Percentiles rank a stretch among this genome's conserved stretches.
Conservation (phyloP, 2,888 invertebrate species). For the Ennomos quercinarius region DNA sequence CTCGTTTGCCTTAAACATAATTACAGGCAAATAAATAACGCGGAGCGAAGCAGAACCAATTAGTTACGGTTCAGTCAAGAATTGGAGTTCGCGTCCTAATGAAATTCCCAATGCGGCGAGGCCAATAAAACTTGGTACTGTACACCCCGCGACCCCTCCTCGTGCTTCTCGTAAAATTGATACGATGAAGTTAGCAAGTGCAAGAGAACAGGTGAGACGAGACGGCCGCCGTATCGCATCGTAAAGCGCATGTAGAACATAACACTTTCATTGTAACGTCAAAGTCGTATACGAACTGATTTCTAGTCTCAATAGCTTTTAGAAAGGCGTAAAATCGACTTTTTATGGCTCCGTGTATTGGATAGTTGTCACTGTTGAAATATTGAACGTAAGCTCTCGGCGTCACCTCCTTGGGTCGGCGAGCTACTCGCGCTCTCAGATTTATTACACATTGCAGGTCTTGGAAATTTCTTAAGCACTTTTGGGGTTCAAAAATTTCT, state of each 20-base stretch:
- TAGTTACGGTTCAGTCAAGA: slow-evolving; percentile 57
- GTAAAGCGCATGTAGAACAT: slow-evolving; percentile 24
- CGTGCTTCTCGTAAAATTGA: slow-evolving; percentile 18
- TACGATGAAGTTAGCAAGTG: slow-evolving; percentile 16
- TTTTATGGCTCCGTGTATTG: slow-evolving; percentile 26
- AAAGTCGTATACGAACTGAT: slow-evolving; percentile 22
- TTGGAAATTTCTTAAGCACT: background rate
- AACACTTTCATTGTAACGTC: slow-evolving; percentile 30
- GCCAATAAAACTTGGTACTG: slow-evolving; percentile 28
- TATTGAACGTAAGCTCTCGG: slow-evolving; percentile 15
- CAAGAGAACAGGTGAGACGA: slow-evolving; percentile 15
- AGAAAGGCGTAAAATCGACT: slow-evolving; percentile 29
- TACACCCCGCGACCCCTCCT: slow-evolving; percentile 1
- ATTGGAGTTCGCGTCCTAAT: slow-evolving; percentile 60
- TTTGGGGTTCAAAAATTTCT: no score
- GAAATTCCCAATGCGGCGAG: slow-evolving; percentile 57
- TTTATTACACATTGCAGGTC: slow-evolving; percentile 7
- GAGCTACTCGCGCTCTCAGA: slow-evolving; percentile 4
- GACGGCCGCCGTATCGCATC: slow-evolving; percentile 21
- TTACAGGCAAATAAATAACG: slow-evolving; percentile 62
- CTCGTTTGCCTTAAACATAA: slow-evolving; percentile 45
- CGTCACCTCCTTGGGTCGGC: background rate
- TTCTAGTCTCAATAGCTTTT: slow-evolving; percentile 32
- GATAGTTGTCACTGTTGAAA: slow-evolving; percentile 30
- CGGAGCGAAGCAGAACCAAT: slow-evolving; percentile 54